These are phyloP conservation scores for Cryptoblepharus egeriae DNA, from an alignment of 2,797 vertebrate genomes.

Conservation along the genomic window DNA sequence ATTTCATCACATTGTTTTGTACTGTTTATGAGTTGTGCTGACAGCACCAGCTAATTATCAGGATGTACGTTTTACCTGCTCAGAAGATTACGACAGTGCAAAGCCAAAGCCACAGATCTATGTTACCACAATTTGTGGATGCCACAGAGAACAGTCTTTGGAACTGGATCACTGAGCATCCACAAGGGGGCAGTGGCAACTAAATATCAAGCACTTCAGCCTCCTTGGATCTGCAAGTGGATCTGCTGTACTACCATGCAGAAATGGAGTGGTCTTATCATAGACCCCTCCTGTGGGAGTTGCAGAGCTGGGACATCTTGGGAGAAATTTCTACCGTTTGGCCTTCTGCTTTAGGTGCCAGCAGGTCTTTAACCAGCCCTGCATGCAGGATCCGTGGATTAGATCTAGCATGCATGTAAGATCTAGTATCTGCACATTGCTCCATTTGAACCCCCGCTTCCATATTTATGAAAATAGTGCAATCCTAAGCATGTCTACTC, in stretches of 20 bases:
- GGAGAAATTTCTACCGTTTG: too few relatives aligned
- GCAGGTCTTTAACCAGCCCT: too few relatives aligned
- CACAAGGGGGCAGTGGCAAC: slow-evolving; percentile 23
- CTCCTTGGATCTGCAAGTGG: background rate
- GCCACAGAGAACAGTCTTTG: background rate
- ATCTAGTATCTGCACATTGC: background rate
- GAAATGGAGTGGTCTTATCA: too few relatives aligned
- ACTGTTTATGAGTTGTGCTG: background rate
- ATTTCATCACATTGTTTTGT: background rate
- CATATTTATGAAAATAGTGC: background rate
- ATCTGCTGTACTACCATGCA: background rate
- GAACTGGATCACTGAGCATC: background rate
- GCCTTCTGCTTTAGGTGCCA: too few relatives aligned
- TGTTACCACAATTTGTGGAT: background rate
- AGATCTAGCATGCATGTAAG: background rate
- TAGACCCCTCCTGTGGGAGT: too few relatives aligned
- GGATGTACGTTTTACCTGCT: background rate
- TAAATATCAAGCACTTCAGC: background rate
- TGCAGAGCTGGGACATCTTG: too few relatives aligned
- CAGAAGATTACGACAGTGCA: background rate
- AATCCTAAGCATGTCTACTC: too few relatives aligned
- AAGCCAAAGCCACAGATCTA: background rate
- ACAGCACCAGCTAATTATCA: background rate
- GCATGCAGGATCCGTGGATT: too few relatives aligned
- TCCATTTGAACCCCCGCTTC: background rate